Conservation (phyloP, 2,888 invertebrate genomes). For the Megastigmus dorsalis region DNA sequence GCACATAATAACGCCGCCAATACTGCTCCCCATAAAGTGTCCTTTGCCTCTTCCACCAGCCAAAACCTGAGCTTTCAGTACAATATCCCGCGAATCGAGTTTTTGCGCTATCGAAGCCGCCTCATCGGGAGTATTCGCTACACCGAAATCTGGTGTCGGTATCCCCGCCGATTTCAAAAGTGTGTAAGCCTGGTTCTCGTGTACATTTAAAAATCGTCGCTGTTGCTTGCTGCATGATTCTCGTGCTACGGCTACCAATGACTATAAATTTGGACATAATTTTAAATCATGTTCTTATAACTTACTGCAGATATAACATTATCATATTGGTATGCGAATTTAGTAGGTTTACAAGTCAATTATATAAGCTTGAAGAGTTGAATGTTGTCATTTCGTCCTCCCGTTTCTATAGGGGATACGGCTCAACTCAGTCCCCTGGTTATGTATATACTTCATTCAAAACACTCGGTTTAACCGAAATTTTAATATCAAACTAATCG, state of each 20-base stretch:
- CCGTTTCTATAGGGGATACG: too few relatives aligned
- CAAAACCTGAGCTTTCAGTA: slow-evolving; percentile 90
- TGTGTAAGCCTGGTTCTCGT: slow-evolving; percentile 93
- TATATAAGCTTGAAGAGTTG: too few relatives aligned
- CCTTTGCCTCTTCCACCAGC: slow-evolving; percentile 95
- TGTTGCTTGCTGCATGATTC: background rate
- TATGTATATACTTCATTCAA: too few relatives aligned
- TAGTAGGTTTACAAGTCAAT: too few relatives aligned
- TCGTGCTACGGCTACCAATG: background rate
- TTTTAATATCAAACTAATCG: too few relatives aligned
- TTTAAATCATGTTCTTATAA: too few relatives aligned
- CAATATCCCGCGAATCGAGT: slow-evolving; percentile 85
- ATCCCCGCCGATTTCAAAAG: slow-evolving; percentile 88
- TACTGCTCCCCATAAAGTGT: slow-evolving; percentile 90
- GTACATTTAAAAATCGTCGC: slow-evolving; percentile 86
- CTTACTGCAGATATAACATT: too few relatives aligned
- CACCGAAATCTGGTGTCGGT: slow-evolving; percentile 90
- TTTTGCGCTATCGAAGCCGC: slow-evolving; percentile 84
- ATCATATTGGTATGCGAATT: too few relatives aligned
- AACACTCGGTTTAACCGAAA: too few relatives aligned
- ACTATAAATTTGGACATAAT: slow-evolving; percentile 17
- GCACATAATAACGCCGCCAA: slow-evolving; percentile 94
- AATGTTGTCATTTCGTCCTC: too few relatives aligned
- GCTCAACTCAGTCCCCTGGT: too few relatives aligned
- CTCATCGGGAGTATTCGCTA: slow-evolving; percentile 87